Base-by-base conservation (phyloP, 1,140 invertebrate genomes). In the Tetramorium alpestre region DNA sequence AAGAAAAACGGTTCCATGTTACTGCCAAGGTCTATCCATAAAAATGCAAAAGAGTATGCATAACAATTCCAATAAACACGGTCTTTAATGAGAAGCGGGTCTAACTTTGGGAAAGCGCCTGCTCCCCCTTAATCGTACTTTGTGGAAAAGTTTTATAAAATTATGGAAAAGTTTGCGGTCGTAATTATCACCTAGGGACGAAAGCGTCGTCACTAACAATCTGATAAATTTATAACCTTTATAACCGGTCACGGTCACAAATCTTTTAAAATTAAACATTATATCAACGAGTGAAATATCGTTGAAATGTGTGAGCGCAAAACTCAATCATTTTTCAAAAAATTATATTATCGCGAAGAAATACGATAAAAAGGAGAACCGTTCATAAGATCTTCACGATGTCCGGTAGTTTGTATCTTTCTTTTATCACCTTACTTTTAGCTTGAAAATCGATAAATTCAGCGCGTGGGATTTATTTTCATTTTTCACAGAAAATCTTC, bases 51-150 rank as follows among this genome's bases (percentile, higher is more conserved):
- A 49, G 22, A 85, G 51, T 22, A 85, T 64, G 85, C 67, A 87
- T 77, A 82, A 87, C 85, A 90, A 81, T 87, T 89, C 80, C 84
- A 89, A 89, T 81, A 84, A 86, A 89, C 86, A 87, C 41, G 10
- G 25, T 10, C 16, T 62, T 89, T 81, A 88, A 89, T 86, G 87
- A 89, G 75, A 75, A 88, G 49, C 77, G 16, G 51, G n/a, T 62
- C 54, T 60, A 28, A 84, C 69, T 81, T 81, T 60, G 49, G 41
- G n/a, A 75, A 64, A 84, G 41, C 28, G 80, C 47, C 47, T 75
- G 69, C 38, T 60, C 41, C 28, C 25, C 44, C 69, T 84, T 84
- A 73, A 84, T 75, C 41, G 80, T 56, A 73, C 67, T 73, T 60
- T 60, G 69, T 18, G 28, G 80, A 49, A 75, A 84, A 84, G 54